Evolutionary conservation across 2,113 vertebrate species (phyloP), one percentile per base, ranked within the genome.

Genomic region (Dromiciops gliroides): DNA sequence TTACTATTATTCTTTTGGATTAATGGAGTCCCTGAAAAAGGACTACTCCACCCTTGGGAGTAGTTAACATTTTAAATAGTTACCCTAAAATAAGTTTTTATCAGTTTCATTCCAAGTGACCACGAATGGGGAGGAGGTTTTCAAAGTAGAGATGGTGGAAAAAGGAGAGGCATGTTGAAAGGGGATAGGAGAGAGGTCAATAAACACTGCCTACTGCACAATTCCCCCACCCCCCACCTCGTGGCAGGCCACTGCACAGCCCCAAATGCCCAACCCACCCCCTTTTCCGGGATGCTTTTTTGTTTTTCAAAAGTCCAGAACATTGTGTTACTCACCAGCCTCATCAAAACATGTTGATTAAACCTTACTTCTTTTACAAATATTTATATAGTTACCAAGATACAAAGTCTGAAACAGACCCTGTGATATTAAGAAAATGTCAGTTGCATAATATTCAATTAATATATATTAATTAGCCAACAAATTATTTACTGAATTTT

Each of bases 141-240:
- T 83, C 37, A 6, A 4, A 23, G 47, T 0, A 37, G 23, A 5
- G 28, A 49, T n/a, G 14, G 1, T 19, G 0, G 16, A 2, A 7
- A 37, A n/a, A 53, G 56, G 44, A 11, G 12, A 24, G 2, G 19
- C 25, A 44, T 3, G 19, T n/a, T 51, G 3, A 28, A 67, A 0
- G 44, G 3, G 44, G 28, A 3, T 26, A 2, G 23, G 4, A 89
- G 51, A 22, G 28, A 48, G 44, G 48, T n/a, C n/a, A n/a, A n/a
- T 44, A 49, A 16, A n/a, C 1, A 3, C 48, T 22, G 51, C 1
- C 47, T 3, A 44, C 23, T 37, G 6, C 12, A n/a, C 60, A 75
- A n/a, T 44, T 83, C 44, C 44, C 8, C 37, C 37, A n/a, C n/a
- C n/a, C n/a, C n/a, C n/a, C n/a, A n/a, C n/a, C n/a, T n/a, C n/a